Conservation (phyloP, 2,797 vertebrate species). For the Dermochelys coriacea region DNA sequence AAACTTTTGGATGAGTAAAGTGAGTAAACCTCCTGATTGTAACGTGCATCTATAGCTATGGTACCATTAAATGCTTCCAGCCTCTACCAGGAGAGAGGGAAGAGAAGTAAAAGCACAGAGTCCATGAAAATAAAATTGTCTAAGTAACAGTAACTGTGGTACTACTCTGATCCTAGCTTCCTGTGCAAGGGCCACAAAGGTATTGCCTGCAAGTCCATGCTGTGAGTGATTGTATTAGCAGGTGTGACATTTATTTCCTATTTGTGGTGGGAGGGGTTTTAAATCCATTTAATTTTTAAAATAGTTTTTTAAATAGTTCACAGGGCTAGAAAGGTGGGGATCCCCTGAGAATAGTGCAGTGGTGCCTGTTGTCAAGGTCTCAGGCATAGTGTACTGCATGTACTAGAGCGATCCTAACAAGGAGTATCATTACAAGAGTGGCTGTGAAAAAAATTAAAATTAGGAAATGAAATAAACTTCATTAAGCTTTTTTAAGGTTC, state of each 20-base stretch:
- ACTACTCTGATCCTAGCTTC: slow-evolving; percentile 11
- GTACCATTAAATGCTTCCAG: neutral
- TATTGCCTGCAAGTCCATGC: slow-evolving; percentile 19
- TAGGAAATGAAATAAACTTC: neutral
- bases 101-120: neutral
- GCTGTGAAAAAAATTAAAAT: neutral
- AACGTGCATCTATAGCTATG: neutral
- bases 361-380: neutral
- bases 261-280: slow-evolving; percentile 51
- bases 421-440: neutral
- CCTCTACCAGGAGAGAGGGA: neutral
- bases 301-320: slow-evolving; percentile 45
- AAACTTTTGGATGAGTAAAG: neutral
- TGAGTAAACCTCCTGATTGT: neutral
- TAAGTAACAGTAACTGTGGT: neutral
- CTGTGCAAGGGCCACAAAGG: slow-evolving; percentile 14
- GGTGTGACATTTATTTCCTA: slow-evolving; percentile 50
- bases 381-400: neutral
- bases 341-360: rapidly evolving
- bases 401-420: rapidly evolving
- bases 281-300: slow-evolving; percentile 30
- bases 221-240: slow-evolving; percentile 66
- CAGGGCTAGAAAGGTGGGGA: slow-evolving; percentile 27
- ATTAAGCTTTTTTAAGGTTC: rapidly evolving
- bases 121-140: rapidly evolving